phyloP scores from a whole-genome alignment of 2,888 invertebrate genomes.

The Dexiosoma caninum region DNA sequence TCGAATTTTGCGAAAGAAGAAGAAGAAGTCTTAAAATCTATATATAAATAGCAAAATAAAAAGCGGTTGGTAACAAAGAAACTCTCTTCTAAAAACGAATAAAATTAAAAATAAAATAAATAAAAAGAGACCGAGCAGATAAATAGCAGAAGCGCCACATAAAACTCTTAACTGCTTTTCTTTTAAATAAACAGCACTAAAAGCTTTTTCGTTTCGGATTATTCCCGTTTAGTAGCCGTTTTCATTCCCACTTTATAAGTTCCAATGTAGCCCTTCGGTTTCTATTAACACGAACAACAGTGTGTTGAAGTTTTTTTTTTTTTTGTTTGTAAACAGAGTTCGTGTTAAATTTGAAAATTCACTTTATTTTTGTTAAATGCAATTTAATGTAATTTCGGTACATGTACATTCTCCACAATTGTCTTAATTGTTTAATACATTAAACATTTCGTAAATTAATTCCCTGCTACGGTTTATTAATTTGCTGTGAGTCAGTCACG shows the following conservation, averaged over 20 bases:
- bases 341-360: slow-evolving; percentile 69
- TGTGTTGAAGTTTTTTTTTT: slow-evolving; percentile 37
- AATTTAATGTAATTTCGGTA: slow-evolving; percentile 39
- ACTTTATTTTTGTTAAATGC: slow-evolving; percentile 54
- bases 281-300: slow-evolving; percentile 71
- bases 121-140: neutral
- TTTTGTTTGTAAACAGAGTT: slow-evolving; percentile 58
- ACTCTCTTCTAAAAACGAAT: neutral
- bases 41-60: slow-evolving; percentile 3
- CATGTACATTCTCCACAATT: neutral
- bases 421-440: neutral
- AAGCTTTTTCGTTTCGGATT: neutral
- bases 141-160: neutral
- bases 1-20: neutral
- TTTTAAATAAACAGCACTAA: neutral
- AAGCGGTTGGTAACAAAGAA: slow-evolving; percentile 42
- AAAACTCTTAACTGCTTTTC: neutral
- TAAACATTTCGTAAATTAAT: slow-evolving; percentile 11
- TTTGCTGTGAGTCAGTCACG: slow-evolving; percentile 66
- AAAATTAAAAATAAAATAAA: neutral
- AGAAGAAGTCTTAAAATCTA: slow-evolving; percentile 8
- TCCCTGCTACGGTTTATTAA: neutral
- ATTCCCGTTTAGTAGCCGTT: neutral
- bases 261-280: slow-evolving; percentile 75
- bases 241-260: slow-evolving; percentile 61